Base-by-base conservation (phyloP, 2,797 vertebrate genomes). In the Bucorvus abyssinicus region DNA sequence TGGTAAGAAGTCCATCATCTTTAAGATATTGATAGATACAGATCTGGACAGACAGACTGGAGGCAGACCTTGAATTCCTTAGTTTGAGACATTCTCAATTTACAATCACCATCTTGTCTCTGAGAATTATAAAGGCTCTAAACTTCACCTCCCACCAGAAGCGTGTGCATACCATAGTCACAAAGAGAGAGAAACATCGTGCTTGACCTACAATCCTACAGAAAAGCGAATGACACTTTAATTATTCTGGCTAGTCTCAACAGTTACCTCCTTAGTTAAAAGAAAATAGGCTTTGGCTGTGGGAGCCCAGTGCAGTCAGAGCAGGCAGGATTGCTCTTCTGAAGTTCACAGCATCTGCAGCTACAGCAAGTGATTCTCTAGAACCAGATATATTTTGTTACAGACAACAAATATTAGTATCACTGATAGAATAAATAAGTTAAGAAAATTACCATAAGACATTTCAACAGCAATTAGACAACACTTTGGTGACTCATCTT, bases 401-500 rank as follows among this genome's bases (percentile, higher is more conserved):
- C 6, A 80, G 19, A 36, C 14, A 45, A 82, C 36, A 68, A 95
- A 73, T 30, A 81, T 0, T 3, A 90, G 65, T 60, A 90, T 55
- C 16, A 11, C 55, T 92, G 88, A 77, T 34, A 83, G 82, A 86
- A 88, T 49, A 87, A 93, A 15, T 29, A 86, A 76, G 16, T 87
- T 83, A 83, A 74, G 64, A 95, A 94, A 88, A 94, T 55, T 63
- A 93, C 56, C 55, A 83, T 59, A 89, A 95, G 74, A 78, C 56
- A 84, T 84, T 93, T 91, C 56, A 91, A 59, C n/a, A 83, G 84
- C 1, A 0, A 80, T 92, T 71, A 90, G 64, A 88, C 77, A 97
- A 93, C 50, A 67, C 70, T 94, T 86, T 74, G 78, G 57, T 96
- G 93, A 95, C 78, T 96, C 97, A 91, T 88, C 60, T 55, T 75